Base-by-base conservation (phyloP, 1,140 invertebrate species). In the Neoseiulus cucumeris region DNA sequence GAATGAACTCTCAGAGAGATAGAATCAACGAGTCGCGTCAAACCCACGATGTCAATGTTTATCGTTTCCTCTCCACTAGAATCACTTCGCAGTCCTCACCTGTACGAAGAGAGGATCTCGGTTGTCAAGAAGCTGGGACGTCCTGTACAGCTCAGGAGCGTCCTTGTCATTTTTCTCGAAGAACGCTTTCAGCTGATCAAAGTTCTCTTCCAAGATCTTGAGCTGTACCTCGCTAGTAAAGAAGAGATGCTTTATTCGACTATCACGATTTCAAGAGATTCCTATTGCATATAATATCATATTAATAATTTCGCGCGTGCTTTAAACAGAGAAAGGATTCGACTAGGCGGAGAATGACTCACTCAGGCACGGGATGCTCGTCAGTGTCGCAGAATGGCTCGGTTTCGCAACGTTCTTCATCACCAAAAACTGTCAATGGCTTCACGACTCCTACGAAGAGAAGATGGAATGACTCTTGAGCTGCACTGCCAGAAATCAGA, bases 351-450 rank as follows among this genome's bases (percentile, higher is more conserved):
- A 9, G 33, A 9, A 9, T 9, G n/a, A 59, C 51, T 59, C 33
- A 59, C 51, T 59, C 51, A 17, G 51, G 51, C 2, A 59, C 51
- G 22, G 51, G 51, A 25, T 59, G 51, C 12, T 59, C 51, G 25
- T 59, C 51, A 2, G 51, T 59, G 14, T 59, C 51, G 22, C 51
- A 59, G 22, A 59, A 59, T 4, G 51, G 51, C 51, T 59, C 51
- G 4, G 51, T 59, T n/a, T 59, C 51, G 22, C 51, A 59, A 2
- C 25, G 51, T 59, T 59, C 51, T 6, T 25, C 51, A 2, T 25
- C 22, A 17, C 14, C 51, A 9, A 33, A 29, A 9, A 20, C 25
- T 59, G 51, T 9, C 17, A 25, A 14, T 59, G 22, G 33, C 9
- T 39, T 39, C 33, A 9, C 33, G 33, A 39, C 33, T 39, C 33